Base-by-base conservation (phyloP, 2,113 vertebrate genomes). In the Neodontobutis hainanensis region DNA sequence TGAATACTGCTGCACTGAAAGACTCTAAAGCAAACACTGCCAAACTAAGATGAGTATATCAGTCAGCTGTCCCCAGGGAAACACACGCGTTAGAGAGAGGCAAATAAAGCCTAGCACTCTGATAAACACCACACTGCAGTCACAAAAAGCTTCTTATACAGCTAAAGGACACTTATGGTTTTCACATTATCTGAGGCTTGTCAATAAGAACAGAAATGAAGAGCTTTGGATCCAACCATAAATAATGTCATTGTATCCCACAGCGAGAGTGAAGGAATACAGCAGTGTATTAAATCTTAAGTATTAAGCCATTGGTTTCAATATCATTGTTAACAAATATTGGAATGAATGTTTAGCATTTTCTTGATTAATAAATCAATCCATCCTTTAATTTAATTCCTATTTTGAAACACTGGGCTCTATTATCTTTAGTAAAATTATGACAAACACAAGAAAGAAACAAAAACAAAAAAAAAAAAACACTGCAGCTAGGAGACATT, bases 401-500 rank as follows among this genome's bases (percentile, higher is more conserved):
- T 60, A 65, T 48, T 83, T 71, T 77, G 70, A 67, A 70, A 65
- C 63, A 32, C 12, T 65, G 56, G 82, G 68, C 68, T 53, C 70
- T 73, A 61, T 89, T 57, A 77, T 82, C 71, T 77, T 5, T 27
- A 40, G 38, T 52, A 49, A 73, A 75, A 77, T 77, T 81, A 90
- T 83, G 83, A 38, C 6, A 72, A 78, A 89, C 85, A 57, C 78
- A 70, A 72, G 83, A 80, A 56, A 56, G 74, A 73, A 75, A 70
- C 73, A 88, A 85, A 70, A 72, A 82, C 75, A 52, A 52, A 73
- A 69, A 73, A 68, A 58, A 72, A 42, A 61, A 81, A 65, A 3
- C 61, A 73, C 73, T 77, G 73, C 73, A 82, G 77, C 82, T 74
- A 75, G 68, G 68, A 88, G 83, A 87, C 81, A 77, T 85, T 84